A percentile compares a stretch with the other conserved stretches of the same genome.
Evolutionary conservation across 2,888 invertebrate species (phyloP).

Genomic region (Matsumyia berberina): DNA sequence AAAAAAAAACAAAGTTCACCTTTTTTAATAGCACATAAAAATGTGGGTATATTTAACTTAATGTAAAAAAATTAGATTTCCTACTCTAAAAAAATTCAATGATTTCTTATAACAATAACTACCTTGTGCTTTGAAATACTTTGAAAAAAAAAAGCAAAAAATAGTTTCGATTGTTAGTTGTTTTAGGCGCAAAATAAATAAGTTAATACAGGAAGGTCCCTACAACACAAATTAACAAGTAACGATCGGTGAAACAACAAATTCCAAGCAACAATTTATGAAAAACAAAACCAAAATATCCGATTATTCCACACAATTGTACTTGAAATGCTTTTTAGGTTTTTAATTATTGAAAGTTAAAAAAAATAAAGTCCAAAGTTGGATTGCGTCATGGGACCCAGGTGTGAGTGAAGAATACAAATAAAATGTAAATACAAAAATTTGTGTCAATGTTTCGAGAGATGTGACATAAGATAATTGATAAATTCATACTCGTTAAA

Average conservation of each 20-base stretch:
- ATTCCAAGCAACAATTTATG: no score
- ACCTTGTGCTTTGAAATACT: slow-evolving; percentile 53
- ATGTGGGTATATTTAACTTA: slow-evolving; percentile 53
- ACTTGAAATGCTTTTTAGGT: no score
- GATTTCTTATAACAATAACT: slow-evolving; percentile 39
- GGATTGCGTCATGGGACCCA: no score
- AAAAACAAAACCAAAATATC: no score
- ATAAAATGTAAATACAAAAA: slow-evolving; percentile 11
- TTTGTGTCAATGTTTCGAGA: slow-evolving; percentile 33
- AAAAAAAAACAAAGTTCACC: not conserved
- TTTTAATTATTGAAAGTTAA: no score
- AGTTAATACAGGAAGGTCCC: slow-evolving; percentile 10
- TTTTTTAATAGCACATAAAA: slow-evolving; percentile 56
- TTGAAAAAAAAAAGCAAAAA: slow-evolving; percentile 27
- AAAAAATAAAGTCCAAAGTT: no score
- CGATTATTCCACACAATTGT: no score
- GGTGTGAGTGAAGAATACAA: slow-evolving; percentile 23
- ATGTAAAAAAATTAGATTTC: slow-evolving; percentile 35
- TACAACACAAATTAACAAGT: no score
- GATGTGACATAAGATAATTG: not conserved
- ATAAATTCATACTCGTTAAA: not conserved
- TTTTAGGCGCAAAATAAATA: slow-evolving; percentile 65
- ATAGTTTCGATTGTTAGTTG: slow-evolving; percentile 36
- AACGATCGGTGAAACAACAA: no score
- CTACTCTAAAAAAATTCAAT: slow-evolving; percentile 24